phyloP scores from a whole-genome alignment of 2,797 vertebrate species.

The Crax fasciolata region DNA sequence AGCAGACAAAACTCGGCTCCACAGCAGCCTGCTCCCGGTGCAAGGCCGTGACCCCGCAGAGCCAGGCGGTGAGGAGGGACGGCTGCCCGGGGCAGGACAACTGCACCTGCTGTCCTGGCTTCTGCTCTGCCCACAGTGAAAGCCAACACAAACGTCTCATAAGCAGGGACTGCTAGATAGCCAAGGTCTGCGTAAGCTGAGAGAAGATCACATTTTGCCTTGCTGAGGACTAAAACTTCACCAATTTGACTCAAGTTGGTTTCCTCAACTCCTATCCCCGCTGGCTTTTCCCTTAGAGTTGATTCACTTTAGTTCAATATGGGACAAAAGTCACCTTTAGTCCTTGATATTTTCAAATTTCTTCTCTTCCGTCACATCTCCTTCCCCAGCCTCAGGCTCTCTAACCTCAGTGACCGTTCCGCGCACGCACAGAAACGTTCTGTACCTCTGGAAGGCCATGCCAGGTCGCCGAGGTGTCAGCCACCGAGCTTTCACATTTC shows the following conservation, averaged over 20 bases:
- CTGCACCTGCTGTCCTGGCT: neutral
- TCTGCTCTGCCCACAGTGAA: neutral
- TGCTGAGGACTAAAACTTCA: neutral
- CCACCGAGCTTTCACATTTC: neutral
- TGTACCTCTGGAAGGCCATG: neutral
- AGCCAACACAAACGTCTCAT: rapidly evolving
- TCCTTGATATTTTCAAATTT: neutral
- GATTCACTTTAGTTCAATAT: neutral
- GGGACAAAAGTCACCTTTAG: neutral
- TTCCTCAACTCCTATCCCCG: neutral
- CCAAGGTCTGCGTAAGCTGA: neutral
- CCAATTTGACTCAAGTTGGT: neutral
- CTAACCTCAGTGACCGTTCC: neutral
- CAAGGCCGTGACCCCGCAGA: rapidly evolving
- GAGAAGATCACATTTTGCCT: neutral
- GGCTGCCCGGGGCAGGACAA: rapidly evolving
- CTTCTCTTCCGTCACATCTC: neutral
- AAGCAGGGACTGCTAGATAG: neutral
- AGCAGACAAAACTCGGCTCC: neutral
- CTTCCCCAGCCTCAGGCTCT: neutral
- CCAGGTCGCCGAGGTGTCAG: rapidly evolving
- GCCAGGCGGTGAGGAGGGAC: neutral
- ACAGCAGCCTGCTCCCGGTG: neutral
- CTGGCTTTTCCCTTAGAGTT: neutral
- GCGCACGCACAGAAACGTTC: rapidly evolving